phyloP scores from a whole-genome alignment of 2,797 vertebrate species.

The Bradypodion pumilum region DNA sequence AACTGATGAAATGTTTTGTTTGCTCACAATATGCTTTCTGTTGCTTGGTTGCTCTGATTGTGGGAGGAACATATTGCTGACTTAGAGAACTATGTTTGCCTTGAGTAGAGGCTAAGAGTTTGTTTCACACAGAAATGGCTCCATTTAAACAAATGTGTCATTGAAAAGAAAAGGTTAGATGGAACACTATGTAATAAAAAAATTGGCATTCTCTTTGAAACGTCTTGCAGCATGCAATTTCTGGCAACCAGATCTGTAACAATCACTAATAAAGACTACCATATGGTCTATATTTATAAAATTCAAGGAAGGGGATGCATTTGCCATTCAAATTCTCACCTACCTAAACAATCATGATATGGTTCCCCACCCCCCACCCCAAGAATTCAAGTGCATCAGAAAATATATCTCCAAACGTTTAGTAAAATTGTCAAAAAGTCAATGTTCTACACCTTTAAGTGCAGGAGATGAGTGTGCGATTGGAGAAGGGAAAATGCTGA shows the following conservation, averaged over 20 bases:
- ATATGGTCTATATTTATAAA: slow-evolving; percentile 22
- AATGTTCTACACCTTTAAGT: slow-evolving; percentile 28
- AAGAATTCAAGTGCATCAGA: slow-evolving; percentile 19
- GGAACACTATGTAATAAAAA: not conserved
- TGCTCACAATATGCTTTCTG: not conserved
- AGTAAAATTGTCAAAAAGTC: slow-evolving; percentile 45
- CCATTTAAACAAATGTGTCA: slow-evolving; percentile 23
- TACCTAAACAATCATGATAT: slow-evolving; percentile 36
- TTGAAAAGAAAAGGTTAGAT: slow-evolving; percentile 15
- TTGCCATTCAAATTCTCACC: not conserved
- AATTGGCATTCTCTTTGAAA: slow-evolving; percentile 24
- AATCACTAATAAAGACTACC: slow-evolving; percentile 32
- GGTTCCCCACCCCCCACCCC: too few species aligned
- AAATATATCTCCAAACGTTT: slow-evolving; percentile 50
- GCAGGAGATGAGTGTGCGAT: too few species aligned
- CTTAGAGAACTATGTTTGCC: not conserved
- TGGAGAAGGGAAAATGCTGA: too few species aligned
- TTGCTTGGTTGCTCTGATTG: not conserved
- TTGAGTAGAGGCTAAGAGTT: not conserved
- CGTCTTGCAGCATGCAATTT: slow-evolving; percentile 29
- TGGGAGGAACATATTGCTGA: not conserved
- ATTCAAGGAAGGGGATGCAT: slow-evolving; percentile 29
- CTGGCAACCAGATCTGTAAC: slow-evolving; percentile 35
- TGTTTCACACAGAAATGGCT: slow-evolving; percentile 6
- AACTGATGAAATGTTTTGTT: not conserved